Evolutionary conservation across 2,797 vertebrate species (phyloP).

Genomic region (Sciurus carolinensis): DNA sequence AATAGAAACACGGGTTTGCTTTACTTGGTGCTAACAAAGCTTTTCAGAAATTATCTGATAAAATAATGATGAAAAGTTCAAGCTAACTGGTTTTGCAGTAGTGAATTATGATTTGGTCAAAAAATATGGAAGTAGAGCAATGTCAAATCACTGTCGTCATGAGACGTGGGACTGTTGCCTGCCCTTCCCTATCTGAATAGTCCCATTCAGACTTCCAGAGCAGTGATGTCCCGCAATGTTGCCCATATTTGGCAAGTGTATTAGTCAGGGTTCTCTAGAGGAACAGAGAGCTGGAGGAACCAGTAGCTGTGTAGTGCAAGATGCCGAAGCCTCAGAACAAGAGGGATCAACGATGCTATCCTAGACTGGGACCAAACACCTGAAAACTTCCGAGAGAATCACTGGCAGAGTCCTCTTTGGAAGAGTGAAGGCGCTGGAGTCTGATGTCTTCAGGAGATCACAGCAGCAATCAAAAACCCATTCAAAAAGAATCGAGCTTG

Average conservation of each 20-base stretch:
- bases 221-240: neutral
- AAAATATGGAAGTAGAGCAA: neutral
- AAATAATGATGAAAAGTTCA: conserved; percentile 41
- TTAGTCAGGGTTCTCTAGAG: too few species aligned
- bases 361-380: too few species aligned
- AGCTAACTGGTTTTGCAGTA: neutral
- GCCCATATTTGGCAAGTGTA: neutral
- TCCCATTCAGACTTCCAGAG: neutral
- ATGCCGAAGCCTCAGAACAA: too few species aligned
- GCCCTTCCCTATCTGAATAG: neutral
- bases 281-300: too few species aligned
- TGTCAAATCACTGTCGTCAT: neutral
- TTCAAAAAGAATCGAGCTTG: too few species aligned
- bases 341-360: too few species aligned
- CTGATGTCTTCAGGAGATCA: too few species aligned
- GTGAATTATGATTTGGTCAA: neutral
- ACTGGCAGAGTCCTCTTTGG: too few species aligned
- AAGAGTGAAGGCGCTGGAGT: too few species aligned
- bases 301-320: too few species aligned
- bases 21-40: neutral
- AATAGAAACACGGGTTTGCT: conserved; percentile 58
- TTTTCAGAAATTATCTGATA: conserved; percentile 59
- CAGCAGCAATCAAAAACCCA: too few species aligned
- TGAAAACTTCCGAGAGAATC: too few species aligned
- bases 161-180: neutral